Conservation (phyloP, 2,888 invertebrate species). For the Trissoscelio sp. region DNA sequence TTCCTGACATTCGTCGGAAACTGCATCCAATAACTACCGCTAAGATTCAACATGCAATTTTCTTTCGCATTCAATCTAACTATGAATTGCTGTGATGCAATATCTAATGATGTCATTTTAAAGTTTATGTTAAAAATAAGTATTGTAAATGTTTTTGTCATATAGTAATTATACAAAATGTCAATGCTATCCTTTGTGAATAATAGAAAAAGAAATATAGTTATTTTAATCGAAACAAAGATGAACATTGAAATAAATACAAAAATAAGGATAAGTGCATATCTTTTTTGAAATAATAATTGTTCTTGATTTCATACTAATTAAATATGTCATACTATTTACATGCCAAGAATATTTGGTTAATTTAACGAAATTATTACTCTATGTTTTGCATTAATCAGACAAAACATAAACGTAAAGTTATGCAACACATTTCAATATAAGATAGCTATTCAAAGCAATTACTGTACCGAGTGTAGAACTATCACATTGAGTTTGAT, state of each 20-base stretch:
- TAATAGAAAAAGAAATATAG: constrained; percentile 16
- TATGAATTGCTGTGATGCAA: constrained; percentile 50
- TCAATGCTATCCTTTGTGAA: constrained; percentile 30
- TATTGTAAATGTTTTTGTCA: constrained; percentile 31
- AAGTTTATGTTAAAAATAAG: constrained; percentile 32
- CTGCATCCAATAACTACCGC: constrained; percentile 60
- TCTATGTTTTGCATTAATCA: neutral
- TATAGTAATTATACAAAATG: constrained; percentile 48
- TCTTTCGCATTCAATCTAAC: constrained; percentile 54
- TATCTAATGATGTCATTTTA: constrained; percentile 38
- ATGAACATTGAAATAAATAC: no score
- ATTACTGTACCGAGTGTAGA: neutral
- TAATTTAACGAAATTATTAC: no score
- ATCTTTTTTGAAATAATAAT: no score
- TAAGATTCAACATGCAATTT: constrained; percentile 54
- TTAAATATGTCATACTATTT: no score
- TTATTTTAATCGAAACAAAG: no score
- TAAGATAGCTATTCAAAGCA: constrained; percentile 13
- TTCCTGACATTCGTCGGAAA: constrained; percentile 68
- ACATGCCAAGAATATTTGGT: no score
- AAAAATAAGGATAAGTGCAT: no score
- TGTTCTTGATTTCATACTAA: no score
- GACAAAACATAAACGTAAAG: constrained; percentile 6
- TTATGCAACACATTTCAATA: constrained; percentile 28
- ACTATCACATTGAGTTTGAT: constrained; percentile 25